Conservation (phyloP, 2,888 invertebrate species). For the Nomada hirtipes region DNA sequence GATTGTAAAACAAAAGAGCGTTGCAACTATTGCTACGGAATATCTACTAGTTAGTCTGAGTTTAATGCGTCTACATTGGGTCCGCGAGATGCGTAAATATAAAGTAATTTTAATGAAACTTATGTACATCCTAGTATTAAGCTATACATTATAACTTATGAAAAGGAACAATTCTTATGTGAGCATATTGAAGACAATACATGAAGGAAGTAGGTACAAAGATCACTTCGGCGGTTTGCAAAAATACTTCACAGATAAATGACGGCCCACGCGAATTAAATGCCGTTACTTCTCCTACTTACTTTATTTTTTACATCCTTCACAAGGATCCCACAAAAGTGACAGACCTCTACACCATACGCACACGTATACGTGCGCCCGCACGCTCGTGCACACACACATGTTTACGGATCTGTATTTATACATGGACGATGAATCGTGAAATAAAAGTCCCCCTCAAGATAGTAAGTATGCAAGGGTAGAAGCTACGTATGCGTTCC, state of each 20-base stretch:
- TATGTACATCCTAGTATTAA: slow-evolving; percentile 37
- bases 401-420: slow-evolving; percentile 48
- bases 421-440: slow-evolving; percentile 59
- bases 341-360: slow-evolving; percentile 68
- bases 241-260: slow-evolving; percentile 66
- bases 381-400: slow-evolving; percentile 20
- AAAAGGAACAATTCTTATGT: slow-evolving; percentile 51
- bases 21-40: slow-evolving; percentile 26
- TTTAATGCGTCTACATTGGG: slow-evolving; percentile 2
- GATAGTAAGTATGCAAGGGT: slow-evolving; percentile 67
- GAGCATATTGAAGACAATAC: slow-evolving; percentile 65
- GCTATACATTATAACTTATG: slow-evolving; percentile 55
- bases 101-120: slow-evolving; percentile 25
- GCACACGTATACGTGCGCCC: slow-evolving; percentile 45
- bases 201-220: slow-evolving; percentile 73
- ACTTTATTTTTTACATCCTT: slow-evolving; percentile 80
- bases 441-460: slow-evolving; percentile 51
- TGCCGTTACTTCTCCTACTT: slow-evolving; percentile 72
- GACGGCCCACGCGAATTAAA: slow-evolving; percentile 71
- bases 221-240: slow-evolving; percentile 64
- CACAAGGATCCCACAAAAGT: slow-evolving; percentile 76
- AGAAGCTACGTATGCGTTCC: slow-evolving; percentile 65
- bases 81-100: slow-evolving; percentile 19
- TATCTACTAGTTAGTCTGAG: slow-evolving; percentile 22
- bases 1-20: slow-evolving; percentile 13